Base-by-base conservation (phyloP, 2,113 vertebrate species). In the Rhegmatorhina hoffmannsi region DNA sequence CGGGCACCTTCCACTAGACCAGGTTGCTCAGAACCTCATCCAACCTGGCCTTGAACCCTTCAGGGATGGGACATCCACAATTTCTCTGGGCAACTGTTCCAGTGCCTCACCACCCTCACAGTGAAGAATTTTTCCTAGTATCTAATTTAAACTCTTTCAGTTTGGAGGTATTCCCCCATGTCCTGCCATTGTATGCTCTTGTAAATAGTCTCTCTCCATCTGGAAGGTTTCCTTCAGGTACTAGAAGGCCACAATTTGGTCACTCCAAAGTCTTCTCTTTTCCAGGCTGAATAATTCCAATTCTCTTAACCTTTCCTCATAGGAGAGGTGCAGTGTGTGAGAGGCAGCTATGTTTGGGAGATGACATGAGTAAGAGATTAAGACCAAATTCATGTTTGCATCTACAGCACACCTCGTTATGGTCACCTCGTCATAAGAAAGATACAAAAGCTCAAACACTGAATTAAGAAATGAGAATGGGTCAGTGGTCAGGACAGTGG, bases 31-130 rank as follows among this genome's bases (percentile, higher is more conserved):
- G 40, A 76, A 25, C 29, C 11, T 31, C 47, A 36, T 76, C 47
- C n/a, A 14, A 7, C 18, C 38, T 69, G 47, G 17, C 20, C 31
- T 56, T 83, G 40, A 47, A 55, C 11, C 10, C 6, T 26, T 55
- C 38, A 68, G 24, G 33, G 6, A n/a, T 34, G 38, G 7, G 19
- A 1, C 13, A 31, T 34, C 16, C 46, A 47, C 16, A 62, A 5
- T n/a, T 62, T 47, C 25, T 26, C 25, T 25, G 19, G 24, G 25
- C 0, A 0, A 31, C 7, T 43, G 7, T 77, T 40, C 40, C 40
- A 36, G 12, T 18, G 9, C n/a, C 8, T 4, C 18, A 55, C 17
- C 14, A 69, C 34, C 7, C 15, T 34, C 38, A 53, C 15, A 76
- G 7, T 15, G 29, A 76, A 62, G 25, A 55, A 3, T 15, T 43